Conservation (phyloP, 2,888 invertebrate genomes). For the Megamerina dolium region DNA sequence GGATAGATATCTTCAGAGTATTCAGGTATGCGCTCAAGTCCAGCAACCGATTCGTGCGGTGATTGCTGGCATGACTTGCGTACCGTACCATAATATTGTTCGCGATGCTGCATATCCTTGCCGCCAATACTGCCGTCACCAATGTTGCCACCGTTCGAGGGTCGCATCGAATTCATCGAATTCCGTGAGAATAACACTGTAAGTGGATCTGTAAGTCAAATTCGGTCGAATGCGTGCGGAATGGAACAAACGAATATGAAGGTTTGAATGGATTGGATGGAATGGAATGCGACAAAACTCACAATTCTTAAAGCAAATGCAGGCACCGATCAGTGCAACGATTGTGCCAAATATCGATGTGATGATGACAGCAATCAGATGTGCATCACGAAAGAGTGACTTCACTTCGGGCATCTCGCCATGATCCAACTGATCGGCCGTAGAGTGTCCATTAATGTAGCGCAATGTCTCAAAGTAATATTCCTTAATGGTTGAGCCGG, state of each 20-base stretch:
- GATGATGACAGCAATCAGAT: conserved; percentile 42
- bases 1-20: conserved; percentile 59
- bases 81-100: conserved; percentile 53
- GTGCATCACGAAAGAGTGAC: conserved; percentile 38
- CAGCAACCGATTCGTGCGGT: conserved; percentile 41
- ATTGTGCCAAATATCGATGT: conserved; percentile 51
- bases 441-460: conserved; percentile 49
- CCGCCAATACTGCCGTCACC: conserved; percentile 19
- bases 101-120: conserved; percentile 49
- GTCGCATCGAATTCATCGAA: conserved; percentile 33
- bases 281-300: too few species aligned
- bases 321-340: conserved; percentile 53
- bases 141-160: conserved; percentile 21
- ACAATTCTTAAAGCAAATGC: conserved; percentile 55
- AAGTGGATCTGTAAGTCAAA: conserved; percentile 33
- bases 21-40: conserved; percentile 55
- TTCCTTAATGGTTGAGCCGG: conserved; percentile 57
- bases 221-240: background rate
- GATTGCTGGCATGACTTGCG: conserved; percentile 51
- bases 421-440: conserved; percentile 25
- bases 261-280: too few species aligned
- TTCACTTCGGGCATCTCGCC: conserved; percentile 31
- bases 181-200: conserved; percentile 35
- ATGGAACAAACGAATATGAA: too few species aligned
- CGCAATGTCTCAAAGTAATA: conserved; percentile 56